Percentiles rank a stretch among this genome's conserved stretches.
Evolutionary conservation across 2,797 vertebrate genomes (phyloP).

Genomic region (Crocodylus rhombifer): DNA sequence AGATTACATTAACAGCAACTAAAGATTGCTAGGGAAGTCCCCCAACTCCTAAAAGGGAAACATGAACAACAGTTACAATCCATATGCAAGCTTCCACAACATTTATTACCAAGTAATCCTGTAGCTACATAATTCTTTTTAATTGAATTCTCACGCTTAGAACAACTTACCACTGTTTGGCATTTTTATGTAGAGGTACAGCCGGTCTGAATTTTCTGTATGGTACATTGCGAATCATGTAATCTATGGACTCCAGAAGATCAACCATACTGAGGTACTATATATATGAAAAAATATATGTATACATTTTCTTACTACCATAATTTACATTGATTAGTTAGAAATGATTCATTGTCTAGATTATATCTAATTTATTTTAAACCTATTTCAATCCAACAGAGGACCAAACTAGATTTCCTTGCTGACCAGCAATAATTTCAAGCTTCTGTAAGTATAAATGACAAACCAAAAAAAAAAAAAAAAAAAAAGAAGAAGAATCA

Average conservation of each 20-base stretch:
- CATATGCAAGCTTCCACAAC: background rate
- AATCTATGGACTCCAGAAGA: constrained; percentile 92
- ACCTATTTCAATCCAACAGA: too few species aligned
- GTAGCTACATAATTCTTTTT: background rate
- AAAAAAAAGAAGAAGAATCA: too few species aligned
- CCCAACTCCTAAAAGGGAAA: background rate
- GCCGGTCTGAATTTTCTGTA: constrained; percentile 93
- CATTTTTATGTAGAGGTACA: constrained; percentile 81
- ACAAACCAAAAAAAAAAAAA: too few species aligned
- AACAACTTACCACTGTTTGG: constrained; percentile 86
- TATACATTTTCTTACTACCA: background rate
- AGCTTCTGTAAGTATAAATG: background rate
- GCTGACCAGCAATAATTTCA: background rate
- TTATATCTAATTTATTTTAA: too few species aligned
- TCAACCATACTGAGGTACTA: constrained; percentile 95
- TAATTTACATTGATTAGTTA: background rate
- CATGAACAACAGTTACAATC: fast-evolving
- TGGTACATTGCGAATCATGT: constrained; percentile 92
- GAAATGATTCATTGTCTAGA: too few species aligned
- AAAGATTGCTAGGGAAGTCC: background rate
- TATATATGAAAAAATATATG: background rate
- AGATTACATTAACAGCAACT: background rate
- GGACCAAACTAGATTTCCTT: background rate
- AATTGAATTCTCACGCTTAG: too few species aligned
- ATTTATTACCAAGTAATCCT: background rate